Base-by-base conservation (phyloP, 2,888 invertebrate genomes). In the Heliothis peltigera region DNA sequence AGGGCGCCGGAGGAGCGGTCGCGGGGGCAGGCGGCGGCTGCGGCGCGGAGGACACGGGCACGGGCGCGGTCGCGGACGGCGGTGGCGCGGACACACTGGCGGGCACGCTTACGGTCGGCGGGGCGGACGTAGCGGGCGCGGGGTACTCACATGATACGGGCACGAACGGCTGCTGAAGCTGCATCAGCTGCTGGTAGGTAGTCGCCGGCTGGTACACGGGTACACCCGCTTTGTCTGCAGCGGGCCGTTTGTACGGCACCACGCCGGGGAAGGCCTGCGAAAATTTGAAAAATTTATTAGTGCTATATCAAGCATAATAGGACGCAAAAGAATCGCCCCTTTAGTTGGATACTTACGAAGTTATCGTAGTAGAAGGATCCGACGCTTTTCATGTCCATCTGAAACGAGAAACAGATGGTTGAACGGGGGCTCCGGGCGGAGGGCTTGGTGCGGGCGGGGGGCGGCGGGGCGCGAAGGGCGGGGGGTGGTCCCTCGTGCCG, bases 141-240 rank as follows among this genome's bases (percentile, higher is more conserved):
- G 96, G 96, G 97, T 98, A 98, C 98, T 99, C 98, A 98, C 98
- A 98, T 98, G 98, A 98, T 96, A 98, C 98, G 97, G 98, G 98
- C 97, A 98, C 98, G 96, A 98, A 98, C 95, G 98, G 98, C 97
- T 98, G 98, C 96, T 97, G 97, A 89, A 98, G 96, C 96, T 98
- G 98, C 97, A 98, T 97, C 95, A 98, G 97, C 95, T 98, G 98
- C 96, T 98, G 98, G 96, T 98, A 98, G 90, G 98, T 98, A 88
- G 97, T 97, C 91, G 97, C 97, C 91, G 98, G 98, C 95, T 98
- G 98, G 96, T 98, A 99, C 87, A 99, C 98, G 89, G 99, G 99
- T 93, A 99, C 96, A 91, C 99, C 98, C 91, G 98, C 98, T 95
- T 99, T 99, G 95, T 98, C 98, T 77, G 98, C 98, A 88, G 98